Percentiles rank a stretch among this genome's conserved stretches.
Evolutionary conservation across 2,888 invertebrate genomes (phyloP).

Genomic region (Drosophila nr. perissopoda): DNA sequence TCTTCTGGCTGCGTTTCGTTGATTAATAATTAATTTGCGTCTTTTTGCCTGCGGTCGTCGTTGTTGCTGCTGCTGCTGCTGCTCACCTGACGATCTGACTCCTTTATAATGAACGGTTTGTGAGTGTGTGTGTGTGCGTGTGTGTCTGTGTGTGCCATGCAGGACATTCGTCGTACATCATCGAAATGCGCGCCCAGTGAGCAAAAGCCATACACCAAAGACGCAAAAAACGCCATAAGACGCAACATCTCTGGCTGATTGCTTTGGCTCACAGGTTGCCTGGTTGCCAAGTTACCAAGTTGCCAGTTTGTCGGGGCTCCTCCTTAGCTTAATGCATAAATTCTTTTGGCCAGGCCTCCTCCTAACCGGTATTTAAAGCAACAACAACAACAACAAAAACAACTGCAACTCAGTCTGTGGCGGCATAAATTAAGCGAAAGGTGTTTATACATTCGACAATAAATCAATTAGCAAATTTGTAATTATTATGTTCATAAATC

Average conservation of each 20-base stretch:
- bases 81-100: constrained; percentile 78
- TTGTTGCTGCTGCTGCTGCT: constrained; percentile 24
- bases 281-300: constrained; percentile 40
- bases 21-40: constrained; percentile 85
- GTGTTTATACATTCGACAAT: constrained; percentile 78
- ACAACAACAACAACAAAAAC: constrained; percentile 37
- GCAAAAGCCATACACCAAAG: constrained; percentile 8
- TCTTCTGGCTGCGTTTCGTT: constrained; percentile 74
- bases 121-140: constrained; percentile 26
- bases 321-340: constrained; percentile 63
- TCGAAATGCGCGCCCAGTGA: constrained; percentile 61
- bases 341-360: constrained; percentile 60
- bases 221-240: constrained; percentile 9
- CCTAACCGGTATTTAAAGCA: constrained; percentile 72
- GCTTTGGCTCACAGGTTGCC: constrained; percentile 64
- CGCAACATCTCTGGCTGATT: constrained; percentile 11
- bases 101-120: constrained; percentile 80
- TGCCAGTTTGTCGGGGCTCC: constrained; percentile 61
- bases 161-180: constrained; percentile 81
- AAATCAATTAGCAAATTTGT: constrained; percentile 83
- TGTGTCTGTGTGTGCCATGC: constrained; percentile 38
- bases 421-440: constrained; percentile 75
- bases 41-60: constrained; percentile 65
- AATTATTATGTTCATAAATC: constrained; percentile 84
- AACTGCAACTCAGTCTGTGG: constrained; percentile 24